These are phyloP conservation scores for Littorina saxatilis DNA, from an alignment of 1,140 invertebrate species.

Conservation along the genomic window DNA sequence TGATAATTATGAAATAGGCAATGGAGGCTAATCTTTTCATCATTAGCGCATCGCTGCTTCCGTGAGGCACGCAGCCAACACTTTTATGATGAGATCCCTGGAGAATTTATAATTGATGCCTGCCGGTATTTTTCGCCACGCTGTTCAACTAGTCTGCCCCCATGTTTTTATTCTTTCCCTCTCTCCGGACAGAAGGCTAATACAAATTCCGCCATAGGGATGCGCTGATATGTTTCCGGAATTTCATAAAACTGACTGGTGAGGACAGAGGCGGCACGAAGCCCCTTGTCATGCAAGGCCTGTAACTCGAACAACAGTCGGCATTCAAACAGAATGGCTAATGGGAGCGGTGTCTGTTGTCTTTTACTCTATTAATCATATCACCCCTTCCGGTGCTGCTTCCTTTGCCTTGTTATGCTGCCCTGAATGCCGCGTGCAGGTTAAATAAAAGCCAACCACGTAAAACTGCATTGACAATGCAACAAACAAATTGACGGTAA, in stretches of 20 bases:
- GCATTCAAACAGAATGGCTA: slow-evolving; percentile 21
- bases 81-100: neutral
- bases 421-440: too few species aligned
- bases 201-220: too few species aligned
- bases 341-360: neutral
- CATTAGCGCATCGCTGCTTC: neutral
- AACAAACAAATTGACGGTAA: too few species aligned
- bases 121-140: neutral
- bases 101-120: slow-evolving; percentile 13
- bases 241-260: neutral
- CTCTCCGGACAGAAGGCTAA: too few species aligned
- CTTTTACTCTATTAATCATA: slow-evolving; percentile 20
- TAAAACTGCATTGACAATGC: too few species aligned
- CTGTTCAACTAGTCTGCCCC: neutral
- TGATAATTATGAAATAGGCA: neutral
- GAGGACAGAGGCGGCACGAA: neutral
- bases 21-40: neutral
- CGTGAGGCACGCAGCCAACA: slow-evolving; percentile 6
- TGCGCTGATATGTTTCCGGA: neutral
- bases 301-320: neutral
- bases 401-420: too few species aligned
- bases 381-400: too few species aligned
- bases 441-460: too few species aligned
- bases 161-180: too few species aligned
- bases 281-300: neutral